These are phyloP conservation scores for Eupithecia centaureata DNA, from an alignment of 2,888 invertebrate species.

Conservation along the genomic window DNA sequence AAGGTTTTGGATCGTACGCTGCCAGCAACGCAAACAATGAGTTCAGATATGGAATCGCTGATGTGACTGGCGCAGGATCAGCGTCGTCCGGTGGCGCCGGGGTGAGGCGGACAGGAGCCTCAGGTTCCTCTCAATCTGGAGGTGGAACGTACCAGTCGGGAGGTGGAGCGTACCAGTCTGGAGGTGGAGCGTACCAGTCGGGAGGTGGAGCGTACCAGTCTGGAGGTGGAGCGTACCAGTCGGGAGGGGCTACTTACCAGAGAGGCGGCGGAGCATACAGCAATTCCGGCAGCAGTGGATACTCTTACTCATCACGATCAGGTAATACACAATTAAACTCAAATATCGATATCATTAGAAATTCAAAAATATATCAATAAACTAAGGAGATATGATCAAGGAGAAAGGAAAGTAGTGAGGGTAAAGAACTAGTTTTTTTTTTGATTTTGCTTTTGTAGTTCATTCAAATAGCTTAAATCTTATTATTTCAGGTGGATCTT, in stretches of 20 bases:
- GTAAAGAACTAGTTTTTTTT: too few relatives aligned
- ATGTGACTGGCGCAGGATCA: slow-evolving; percentile 59
- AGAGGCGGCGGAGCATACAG: slow-evolving; percentile 42
- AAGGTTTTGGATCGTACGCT: slow-evolving; percentile 70
- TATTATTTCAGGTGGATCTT: slow-evolving; percentile 55
- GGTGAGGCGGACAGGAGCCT: slow-evolving; percentile 4
- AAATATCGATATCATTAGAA: background rate
- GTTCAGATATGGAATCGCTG: slow-evolving; percentile 72
- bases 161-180: slow-evolving; percentile 20
- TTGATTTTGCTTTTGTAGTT: background rate
- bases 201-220: slow-evolving; percentile 38
- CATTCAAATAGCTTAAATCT: background rate
- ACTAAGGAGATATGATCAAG: too few relatives aligned
- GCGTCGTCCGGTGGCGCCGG: slow-evolving; percentile 34
- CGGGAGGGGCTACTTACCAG: slow-evolving; percentile 24
- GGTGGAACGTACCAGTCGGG: slow-evolving; percentile 41
- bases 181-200: slow-evolving; percentile 34
- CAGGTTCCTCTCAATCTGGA: slow-evolving; percentile 31
- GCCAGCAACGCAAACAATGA: slow-evolving; percentile 73
- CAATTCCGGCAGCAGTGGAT: slow-evolving; percentile 48
- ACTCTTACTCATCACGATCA: slow-evolving; percentile 70
- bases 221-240: slow-evolving; percentile 27
- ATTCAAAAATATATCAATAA: background rate
- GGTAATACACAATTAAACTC: slow-evolving; percentile 49
- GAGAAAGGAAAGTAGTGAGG: too few relatives aligned